phyloP scores from a whole-genome alignment of 2,113 vertebrate genomes.

The Kobus ellipsiprymnus region DNA sequence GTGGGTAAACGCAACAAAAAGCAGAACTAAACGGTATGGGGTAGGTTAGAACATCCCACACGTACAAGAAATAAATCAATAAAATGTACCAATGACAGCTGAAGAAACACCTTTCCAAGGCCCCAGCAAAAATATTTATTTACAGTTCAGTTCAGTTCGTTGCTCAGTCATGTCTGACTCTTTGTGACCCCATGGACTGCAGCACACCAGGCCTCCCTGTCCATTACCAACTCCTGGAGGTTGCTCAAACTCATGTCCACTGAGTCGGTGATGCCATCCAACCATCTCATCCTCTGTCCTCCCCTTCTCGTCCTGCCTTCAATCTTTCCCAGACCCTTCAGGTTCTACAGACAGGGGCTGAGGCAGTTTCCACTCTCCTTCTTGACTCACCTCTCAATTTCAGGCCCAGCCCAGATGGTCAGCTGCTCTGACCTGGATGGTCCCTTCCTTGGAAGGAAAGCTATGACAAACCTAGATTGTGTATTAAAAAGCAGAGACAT shows the following conservation, averaged over 20 bases:
- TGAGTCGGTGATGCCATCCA: background rate
- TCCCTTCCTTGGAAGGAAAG: background rate
- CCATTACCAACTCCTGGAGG: background rate
- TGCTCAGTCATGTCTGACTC: background rate
- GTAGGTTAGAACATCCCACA: background rate
- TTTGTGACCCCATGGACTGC: background rate
- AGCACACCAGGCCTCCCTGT: background rate
- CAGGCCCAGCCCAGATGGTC: background rate
- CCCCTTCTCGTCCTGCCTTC: background rate
- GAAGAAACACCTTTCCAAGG: background rate
- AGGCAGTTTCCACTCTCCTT: background rate
- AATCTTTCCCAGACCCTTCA: background rate
- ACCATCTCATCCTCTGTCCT: background rate
- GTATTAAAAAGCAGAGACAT: background rate
- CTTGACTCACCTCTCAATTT: background rate
- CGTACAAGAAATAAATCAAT: background rate
- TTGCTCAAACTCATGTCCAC: background rate
- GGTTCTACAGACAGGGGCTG: accelerated
- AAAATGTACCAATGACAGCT: too few species aligned
- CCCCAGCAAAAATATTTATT: background rate
- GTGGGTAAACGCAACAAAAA: background rate
- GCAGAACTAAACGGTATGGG: accelerated
- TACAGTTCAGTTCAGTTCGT: background rate
- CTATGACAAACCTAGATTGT: background rate
- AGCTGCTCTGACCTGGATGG: background rate